Evolutionary conservation across 2,113 vertebrate species (phyloP).

Genomic region (Otolemur garnettii): DNA sequence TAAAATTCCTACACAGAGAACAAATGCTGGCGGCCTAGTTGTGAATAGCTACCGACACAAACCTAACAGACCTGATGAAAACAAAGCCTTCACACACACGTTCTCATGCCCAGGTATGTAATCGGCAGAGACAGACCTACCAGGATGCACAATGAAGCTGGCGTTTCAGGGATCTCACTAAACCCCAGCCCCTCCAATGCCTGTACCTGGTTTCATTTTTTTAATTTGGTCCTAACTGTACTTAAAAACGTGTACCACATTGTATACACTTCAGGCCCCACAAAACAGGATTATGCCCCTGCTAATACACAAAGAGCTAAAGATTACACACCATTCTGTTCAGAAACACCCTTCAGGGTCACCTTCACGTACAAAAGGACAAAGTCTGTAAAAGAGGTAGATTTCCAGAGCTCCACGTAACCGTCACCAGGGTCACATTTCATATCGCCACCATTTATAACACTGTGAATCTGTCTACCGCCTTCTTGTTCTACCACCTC

Average conservation of each 20-base stretch:
- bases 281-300: not conserved
- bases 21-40: not conserved
- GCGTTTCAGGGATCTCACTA: not conserved
- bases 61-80: not conserved
- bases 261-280: not conserved
- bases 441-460: slow-evolving; percentile 21
- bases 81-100: not conserved
- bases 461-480: not conserved
- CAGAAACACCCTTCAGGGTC: slow-evolving; percentile 15
- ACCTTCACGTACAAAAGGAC: slow-evolving; percentile 61
- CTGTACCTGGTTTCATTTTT: not conserved
- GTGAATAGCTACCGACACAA: not conserved
- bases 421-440: slow-evolving; percentile 55
- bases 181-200: not conserved
- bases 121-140: not conserved
- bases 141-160: not conserved
- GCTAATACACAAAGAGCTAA: slow-evolving; percentile 19
- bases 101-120: not conserved
- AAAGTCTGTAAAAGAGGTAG: slow-evolving; percentile 64
- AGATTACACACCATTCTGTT: slow-evolving; percentile 58
- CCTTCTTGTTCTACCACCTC: not conserved
- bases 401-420: slow-evolving; percentile 58
- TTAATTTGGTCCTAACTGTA: not conserved
- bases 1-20: slow-evolving; percentile 31
- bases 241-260: not conserved